Conservation (phyloP, 2,888 invertebrate genomes). For the Argyresthia goedartella region DNA sequence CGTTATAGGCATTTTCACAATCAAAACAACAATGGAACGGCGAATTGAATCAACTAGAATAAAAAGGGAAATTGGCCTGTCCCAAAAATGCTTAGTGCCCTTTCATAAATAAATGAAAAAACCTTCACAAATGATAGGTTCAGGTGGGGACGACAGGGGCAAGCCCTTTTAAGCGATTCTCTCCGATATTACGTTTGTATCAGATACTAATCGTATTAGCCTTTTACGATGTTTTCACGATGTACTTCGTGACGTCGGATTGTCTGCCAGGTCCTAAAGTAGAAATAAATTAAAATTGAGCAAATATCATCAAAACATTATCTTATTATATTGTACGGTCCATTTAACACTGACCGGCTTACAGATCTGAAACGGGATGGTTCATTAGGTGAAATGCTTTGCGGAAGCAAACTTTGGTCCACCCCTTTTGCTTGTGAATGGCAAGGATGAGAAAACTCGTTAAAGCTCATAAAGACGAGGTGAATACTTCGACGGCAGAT, state of each 20-base stretch:
- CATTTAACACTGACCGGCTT: too few species aligned
- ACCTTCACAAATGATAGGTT: constrained; percentile 1
- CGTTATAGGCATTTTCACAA: background rate
- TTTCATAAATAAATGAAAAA: background rate
- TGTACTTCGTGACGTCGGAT: background rate
- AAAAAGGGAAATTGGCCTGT: background rate
- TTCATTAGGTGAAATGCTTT: too few species aligned
- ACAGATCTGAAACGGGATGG: too few species aligned
- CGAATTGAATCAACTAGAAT: background rate
- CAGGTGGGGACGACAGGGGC: constrained; percentile 2
- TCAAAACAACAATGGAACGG: background rate
- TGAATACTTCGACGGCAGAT: too few species aligned
- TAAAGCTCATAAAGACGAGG: too few species aligned
- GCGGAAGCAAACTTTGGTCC: too few species aligned
- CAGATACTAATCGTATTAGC: constrained; percentile 38
- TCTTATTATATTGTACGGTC: too few species aligned
- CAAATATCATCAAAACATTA: too few species aligned
- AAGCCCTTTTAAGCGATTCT: constrained; percentile 32
- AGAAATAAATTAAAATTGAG: too few species aligned
- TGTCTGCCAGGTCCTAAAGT: too few species aligned
- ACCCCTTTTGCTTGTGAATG: too few species aligned
- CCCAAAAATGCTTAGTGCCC: background rate
- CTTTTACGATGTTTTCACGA: constrained; percentile 22
- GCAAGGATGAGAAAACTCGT: too few species aligned
- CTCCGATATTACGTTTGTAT: constrained; percentile 39